Evolutionary conservation across 92 coral and sea anemone species (phyloP).

Genomic region (Phenganax subtilis): DNA sequence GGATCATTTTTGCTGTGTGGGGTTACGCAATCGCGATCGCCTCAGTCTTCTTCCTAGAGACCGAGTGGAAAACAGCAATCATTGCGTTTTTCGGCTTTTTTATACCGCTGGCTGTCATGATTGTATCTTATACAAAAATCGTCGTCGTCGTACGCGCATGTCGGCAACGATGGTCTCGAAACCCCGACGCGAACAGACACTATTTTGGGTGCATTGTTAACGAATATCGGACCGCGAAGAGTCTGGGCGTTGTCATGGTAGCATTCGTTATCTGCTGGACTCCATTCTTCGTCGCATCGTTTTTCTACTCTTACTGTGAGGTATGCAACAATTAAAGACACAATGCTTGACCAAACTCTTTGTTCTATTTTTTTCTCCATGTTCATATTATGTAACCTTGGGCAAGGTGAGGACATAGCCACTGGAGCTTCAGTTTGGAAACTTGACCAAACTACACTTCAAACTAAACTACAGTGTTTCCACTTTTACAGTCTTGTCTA

Average conservation of each 20-base stretch:
- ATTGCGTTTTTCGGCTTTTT: conserved; percentile 68
- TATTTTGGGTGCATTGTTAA: conserved; percentile 52
- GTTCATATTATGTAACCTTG: too few relatives aligned
- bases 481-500: conserved; percentile 25
- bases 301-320: conserved; percentile 52
- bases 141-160: conserved; percentile 59
- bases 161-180: conserved; percentile 41
- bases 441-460: too few relatives aligned
- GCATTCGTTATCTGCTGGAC: conserved; percentile 90
- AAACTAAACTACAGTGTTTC: background rate
- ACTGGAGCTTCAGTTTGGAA: too few relatives aligned
- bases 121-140: conserved; percentile 74
- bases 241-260: conserved; percentile 91
- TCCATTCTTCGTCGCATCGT: conserved; percentile 76
- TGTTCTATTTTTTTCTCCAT: too few relatives aligned
- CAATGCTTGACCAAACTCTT: too few relatives aligned
- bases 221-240: conserved; percentile 94
- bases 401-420: too few relatives aligned
- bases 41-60: conserved; percentile 46
- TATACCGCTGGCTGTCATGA: conserved; percentile 71
- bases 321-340: background rate
- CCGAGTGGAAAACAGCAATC: conserved; percentile 59
- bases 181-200: conserved; percentile 67
- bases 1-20: conserved; percentile 74
- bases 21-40: conserved; percentile 64